Evolutionary conservation across 2,797 vertebrate genomes (phyloP).

Genomic region (Xenentodon cancila): DNA sequence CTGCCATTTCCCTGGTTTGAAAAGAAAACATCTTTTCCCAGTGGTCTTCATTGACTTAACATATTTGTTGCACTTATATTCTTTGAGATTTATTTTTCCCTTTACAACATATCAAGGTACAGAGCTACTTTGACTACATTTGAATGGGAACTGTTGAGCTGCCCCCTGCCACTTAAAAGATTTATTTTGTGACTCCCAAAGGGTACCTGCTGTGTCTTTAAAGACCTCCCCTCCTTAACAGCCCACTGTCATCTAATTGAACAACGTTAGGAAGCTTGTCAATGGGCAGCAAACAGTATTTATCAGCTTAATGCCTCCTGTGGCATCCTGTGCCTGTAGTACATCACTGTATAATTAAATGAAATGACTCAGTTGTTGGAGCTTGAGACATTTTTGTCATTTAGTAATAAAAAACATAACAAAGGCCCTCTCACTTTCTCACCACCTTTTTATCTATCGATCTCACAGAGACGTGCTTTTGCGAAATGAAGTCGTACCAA

Average conservation of each 20-base stretch:
- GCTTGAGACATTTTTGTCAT: slow-evolving; percentile 7
- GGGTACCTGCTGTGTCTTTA: neutral
- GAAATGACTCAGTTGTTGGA: neutral
- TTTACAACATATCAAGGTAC: no score
- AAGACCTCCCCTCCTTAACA: neutral
- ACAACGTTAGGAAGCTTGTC: neutral
- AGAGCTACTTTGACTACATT: neutral
- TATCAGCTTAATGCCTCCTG: neutral
- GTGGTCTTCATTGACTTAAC: no score
- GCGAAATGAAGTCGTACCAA: neutral
- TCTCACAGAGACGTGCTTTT: neutral
- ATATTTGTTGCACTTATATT: no score
- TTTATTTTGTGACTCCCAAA: neutral
- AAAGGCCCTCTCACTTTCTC: no score
- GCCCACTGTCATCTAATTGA: slow-evolving; percentile 2
- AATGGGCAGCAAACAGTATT: no score
- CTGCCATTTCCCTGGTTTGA: neutral
- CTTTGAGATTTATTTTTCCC: no score
- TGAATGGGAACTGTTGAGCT: neutral
- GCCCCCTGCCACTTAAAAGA: neutral
- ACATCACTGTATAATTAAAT: neutral
- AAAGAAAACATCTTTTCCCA: no score
- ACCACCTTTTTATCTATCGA: no score
- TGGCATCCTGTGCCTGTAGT: neutral
- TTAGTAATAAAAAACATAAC: neutral